Percentiles rank a stretch among this genome's conserved stretches.
Conservation (phyloP, 2,888 invertebrate species). For the Fragum sueziense region DNA sequence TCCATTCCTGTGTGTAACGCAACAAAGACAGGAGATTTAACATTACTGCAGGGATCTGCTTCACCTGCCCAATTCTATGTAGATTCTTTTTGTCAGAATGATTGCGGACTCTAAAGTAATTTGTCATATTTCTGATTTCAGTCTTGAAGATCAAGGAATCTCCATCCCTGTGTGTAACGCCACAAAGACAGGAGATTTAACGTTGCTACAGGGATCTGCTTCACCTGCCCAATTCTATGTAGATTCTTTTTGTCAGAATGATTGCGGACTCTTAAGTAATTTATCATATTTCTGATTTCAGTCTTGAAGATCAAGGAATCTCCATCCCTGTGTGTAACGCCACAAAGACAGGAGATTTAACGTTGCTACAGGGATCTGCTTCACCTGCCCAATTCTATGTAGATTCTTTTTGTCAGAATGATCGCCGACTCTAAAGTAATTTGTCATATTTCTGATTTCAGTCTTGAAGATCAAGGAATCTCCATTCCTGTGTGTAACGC, state of each 20-base stretch:
- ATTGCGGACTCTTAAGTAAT: too few species aligned
- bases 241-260: too few species aligned
- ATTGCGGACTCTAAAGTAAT: too few species aligned
- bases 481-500: constrained; percentile 42
- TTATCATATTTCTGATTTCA: too few species aligned
- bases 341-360: neutral
- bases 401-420: constrained; percentile 87
- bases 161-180: constrained; percentile 42
- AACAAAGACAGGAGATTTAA: neutral
- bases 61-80: constrained; percentile 86
- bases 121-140: too few species aligned
- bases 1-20: constrained; percentile 42
- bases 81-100: too few species aligned
- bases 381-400: constrained; percentile 86
- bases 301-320: constrained; percentile 63
- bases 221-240: constrained; percentile 86
- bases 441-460: too few species aligned
- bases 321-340: constrained; percentile 42
- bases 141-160: constrained; percentile 63
- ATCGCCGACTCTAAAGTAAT: too few species aligned
- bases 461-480: constrained; percentile 63
- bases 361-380: constrained; percentile 63
- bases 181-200: neutral
- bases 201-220: constrained; percentile 63
- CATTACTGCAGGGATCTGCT: constrained; percentile 63